Evolutionary conservation across 2,888 invertebrate species (phyloP).

Genomic region (Noctua janthe): DNA sequence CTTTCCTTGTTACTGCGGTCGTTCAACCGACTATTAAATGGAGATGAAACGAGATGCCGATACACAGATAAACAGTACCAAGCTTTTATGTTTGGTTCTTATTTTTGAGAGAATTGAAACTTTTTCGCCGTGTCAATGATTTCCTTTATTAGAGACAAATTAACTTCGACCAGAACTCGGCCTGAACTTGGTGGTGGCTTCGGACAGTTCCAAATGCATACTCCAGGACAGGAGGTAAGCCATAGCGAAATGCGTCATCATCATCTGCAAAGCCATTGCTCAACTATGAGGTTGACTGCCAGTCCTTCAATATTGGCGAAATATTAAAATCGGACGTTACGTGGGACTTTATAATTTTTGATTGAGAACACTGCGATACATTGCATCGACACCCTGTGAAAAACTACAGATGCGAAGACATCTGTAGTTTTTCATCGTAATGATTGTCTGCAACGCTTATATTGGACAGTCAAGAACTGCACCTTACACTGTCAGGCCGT

Average conservation of each 20-base stretch:
- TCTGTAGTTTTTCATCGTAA: too few species aligned
- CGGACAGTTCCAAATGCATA: not conserved
- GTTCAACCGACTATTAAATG: slow-evolving; percentile 75
- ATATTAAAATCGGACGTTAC: not conserved
- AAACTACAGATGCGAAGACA: not conserved
- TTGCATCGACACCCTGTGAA: too few species aligned
- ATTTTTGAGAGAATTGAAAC: not conserved
- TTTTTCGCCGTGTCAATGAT: not conserved
- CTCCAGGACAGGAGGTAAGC: not conserved
- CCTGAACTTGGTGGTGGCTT: not conserved
- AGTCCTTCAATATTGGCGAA: not conserved
- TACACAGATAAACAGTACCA: slow-evolving; percentile 6
- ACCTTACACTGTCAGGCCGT: not conserved
- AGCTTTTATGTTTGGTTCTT: slow-evolving; percentile 22
- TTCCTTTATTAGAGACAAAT: not conserved
- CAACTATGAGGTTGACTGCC: not conserved
- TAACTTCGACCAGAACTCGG: not conserved
- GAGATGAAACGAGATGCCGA: slow-evolving; percentile 41
- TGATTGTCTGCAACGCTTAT: not conserved
- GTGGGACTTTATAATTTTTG: not conserved
- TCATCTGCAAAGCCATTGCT: not conserved
- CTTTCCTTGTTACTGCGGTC: slow-evolving; percentile 79
- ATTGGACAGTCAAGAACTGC: not conserved
- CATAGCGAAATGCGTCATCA: not conserved
- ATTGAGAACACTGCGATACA: not conserved